Conservation (phyloP, 2,113 vertebrate genomes). For the Oncorhynchus kisutch region DNA sequence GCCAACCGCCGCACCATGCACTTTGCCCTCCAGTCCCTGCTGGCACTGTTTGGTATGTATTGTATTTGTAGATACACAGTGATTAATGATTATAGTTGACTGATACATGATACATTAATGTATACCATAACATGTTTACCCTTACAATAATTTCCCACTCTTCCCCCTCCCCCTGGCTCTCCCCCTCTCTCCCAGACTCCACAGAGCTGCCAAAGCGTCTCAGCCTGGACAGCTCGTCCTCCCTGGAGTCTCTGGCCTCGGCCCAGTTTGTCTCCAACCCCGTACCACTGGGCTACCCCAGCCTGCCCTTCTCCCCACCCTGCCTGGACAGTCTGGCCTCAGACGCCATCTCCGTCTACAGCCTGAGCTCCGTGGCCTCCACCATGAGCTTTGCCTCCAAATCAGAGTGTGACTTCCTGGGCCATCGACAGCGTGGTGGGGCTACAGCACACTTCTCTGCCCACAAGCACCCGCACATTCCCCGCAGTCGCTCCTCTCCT, state of each 20-base stretch:
- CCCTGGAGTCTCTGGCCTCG: slow-evolving; percentile 91
- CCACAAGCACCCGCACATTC: slow-evolving; percentile 70
- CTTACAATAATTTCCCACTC: neutral
- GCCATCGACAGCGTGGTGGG: slow-evolving; percentile 75
- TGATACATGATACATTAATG: neutral
- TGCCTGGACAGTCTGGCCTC: slow-evolving; percentile 89
- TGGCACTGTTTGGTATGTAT: slow-evolving; percentile 88
- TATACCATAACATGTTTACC: too few species aligned
- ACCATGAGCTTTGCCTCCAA: slow-evolving; percentile 94
- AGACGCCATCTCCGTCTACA: slow-evolving; percentile 95
- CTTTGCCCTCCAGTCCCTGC: slow-evolving; percentile 91
- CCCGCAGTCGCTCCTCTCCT: slow-evolving; percentile 80
- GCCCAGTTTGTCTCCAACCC: slow-evolving; percentile 90
- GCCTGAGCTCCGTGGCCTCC: slow-evolving; percentile 94
- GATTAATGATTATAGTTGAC: neutral
- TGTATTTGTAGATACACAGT: neutral
- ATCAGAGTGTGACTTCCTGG: slow-evolving; percentile 81
- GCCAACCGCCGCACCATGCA: slow-evolving; percentile 90
- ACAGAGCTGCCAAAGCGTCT: slow-evolving; percentile 95
- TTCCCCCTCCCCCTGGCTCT: neutral
- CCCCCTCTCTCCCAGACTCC: slow-evolving; percentile 75
- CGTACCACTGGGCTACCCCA: slow-evolving; percentile 79
- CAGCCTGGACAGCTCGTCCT: slow-evolving; percentile 94
- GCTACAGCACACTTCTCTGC: slow-evolving; percentile 68
- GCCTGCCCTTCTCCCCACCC: slow-evolving; percentile 86